Base-by-base conservation (phyloP, 2,113 vertebrate genomes). In the Paratilapia polleni region DNA sequence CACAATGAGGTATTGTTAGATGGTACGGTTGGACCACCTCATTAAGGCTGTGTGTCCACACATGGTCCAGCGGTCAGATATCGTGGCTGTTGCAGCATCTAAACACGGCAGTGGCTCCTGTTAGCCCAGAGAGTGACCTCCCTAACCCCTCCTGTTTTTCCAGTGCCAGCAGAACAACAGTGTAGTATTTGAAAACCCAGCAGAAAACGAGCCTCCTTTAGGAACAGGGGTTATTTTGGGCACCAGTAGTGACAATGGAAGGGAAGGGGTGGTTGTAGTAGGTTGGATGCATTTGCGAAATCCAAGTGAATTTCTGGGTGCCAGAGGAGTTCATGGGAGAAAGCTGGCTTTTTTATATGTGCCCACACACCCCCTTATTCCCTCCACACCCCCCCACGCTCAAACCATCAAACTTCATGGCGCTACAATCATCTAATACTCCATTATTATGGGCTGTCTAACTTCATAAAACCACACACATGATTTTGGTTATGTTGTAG, bases 381-480 rank as follows among this genome's bases (percentile, higher is more conserved):
- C 78, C 31, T 15, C 43, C 20, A 64, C 54, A 28, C 8, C 38
- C 26, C 47, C 58, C 64, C 14, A 6, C 2, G 2, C 15, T 63
- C 47, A 81, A 90, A 91, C 91, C 90, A 87, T 80, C 81, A 91
- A 94, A 93, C 93, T 86, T 93, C 91, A 87, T 88, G 91, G 89
- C 57, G 63, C 90, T 94, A 86, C 91, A 94, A 94, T 90, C 86
- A 89, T 92, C 91, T 94, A 94, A 94, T 94, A 89, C 90, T 81
- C 80, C 82, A 85, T 93, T 88, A 95, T 95, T 94, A 94, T 89
- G 86, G 93, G 78, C 80, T 90, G 86, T 93, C 79, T 88, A 85
- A 90, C 87, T 94, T 90, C 87, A 90, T 88, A 82, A 86, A 94
- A 95, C 94, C 94, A 92, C 94, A 95, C 91, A 88, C 89, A 89